Base-by-base conservation (phyloP, 2,113 vertebrate species). In the Scomber japonicus region DNA sequence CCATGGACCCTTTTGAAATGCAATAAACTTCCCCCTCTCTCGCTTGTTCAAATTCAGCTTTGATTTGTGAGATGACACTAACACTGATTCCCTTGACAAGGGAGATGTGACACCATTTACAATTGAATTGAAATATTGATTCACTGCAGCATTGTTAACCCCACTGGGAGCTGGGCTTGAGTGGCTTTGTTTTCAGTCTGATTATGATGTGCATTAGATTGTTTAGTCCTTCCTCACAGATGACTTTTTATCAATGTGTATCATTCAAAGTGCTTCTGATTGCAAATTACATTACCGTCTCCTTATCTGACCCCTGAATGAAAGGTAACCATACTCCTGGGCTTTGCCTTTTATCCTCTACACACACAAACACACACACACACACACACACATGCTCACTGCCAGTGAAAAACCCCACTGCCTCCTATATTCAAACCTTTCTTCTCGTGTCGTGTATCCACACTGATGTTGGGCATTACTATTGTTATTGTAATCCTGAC, bases 51-150 rank as follows among this genome's bases (percentile, higher is more conserved):
- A 59, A 35, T 24, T 35, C 31, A 82, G 27, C 62, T 64, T 79
- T 44, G 56, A 84, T 56, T 71, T 57, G 4, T 17, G 31, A 27
- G 35, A 57, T 55, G 21, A 63, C 63, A 16, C 50, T 35, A 14
- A 60, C 75, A 15, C 19, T 2, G 35, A 75, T 5, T 70, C 59
- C 69, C 65, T 16, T 55, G 53, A 56, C 48, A 50, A 60, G 55
- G 30, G 15, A 59, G 62, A 67, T 50, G 49, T 14, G 12, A 49
- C 15, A 31, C 4, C 46, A 73, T 88, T 84, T 80, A 51, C 7
- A 53, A n/a, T 3, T 71, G 53, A 76, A 88, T 67, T 77, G 17
- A 66, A 59, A 49, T 78, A 86, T 77, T 84, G 79, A 81, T 86
- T 87, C 4, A 3, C 15, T n/a, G 16, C 5, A 73, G 16, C 2